Evolutionary conservation across 2,797 vertebrate genomes (phyloP), one percentile per base, ranked within the genome.

Genomic region (Aulostomus chinensis): DNA sequence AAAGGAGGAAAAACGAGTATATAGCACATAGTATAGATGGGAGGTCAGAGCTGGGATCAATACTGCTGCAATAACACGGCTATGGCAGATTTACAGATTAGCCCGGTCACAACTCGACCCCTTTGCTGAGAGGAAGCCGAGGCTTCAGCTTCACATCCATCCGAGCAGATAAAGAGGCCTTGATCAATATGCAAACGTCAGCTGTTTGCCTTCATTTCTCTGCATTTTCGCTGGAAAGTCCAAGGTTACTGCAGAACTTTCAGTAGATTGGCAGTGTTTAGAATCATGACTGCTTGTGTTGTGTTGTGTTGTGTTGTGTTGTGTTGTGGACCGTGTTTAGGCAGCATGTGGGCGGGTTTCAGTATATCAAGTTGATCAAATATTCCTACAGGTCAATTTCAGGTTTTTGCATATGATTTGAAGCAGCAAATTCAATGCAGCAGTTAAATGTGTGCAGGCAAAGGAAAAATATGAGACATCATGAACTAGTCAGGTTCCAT

Each of bases 61-160:
- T 86, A 69, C 51, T 28, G 30, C 72, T 31, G 82, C 81, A 86
- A 76, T 79, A 76, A 79, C 81, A 79, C 33, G 18, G 73, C 76
- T 64, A 54, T 39, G 60, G 80, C 78, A 85, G 83, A 89, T 89
- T 81, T 77, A 74, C 77, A 83, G 78, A 87, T 86, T 76, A 87
- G 65, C 38, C 48, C 35, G 14, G 60, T 77, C 64, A 51, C 62
- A 66, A 58, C 18, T 3, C 4, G 26, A 48, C 36, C 21, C 51
- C 26, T 34, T 22, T 25, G 60, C 29, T 2, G 45, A 22, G 62
- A 11, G 22, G 1, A 41, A 5, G 12, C 13, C 29, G 41, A 61
- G 64, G 39, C 57, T 56, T 33, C 4, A 26, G 41, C 63, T 53
- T 58, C 66, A 51, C 40, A 71, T 73, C 34, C 36, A 13, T 46